phyloP scores from a whole-genome alignment of 2,888 invertebrate species.

The Sinhomidia bicolor region DNA sequence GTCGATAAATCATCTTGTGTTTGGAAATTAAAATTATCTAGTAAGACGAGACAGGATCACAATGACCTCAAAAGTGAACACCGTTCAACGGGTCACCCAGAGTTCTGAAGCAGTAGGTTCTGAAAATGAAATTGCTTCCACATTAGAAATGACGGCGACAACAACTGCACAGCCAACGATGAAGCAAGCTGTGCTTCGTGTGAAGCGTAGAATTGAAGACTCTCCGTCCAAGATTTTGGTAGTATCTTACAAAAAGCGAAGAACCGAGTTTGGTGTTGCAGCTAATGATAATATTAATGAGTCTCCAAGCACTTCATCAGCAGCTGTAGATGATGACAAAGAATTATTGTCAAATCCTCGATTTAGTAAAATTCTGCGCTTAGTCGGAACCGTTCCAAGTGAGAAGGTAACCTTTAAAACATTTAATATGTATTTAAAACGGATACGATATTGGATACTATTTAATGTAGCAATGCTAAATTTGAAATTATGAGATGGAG shows the following conservation, averaged over 20 bases:
- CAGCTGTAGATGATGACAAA: background rate
- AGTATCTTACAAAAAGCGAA: conserved; percentile 65
- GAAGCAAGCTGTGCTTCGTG: conserved; percentile 66
- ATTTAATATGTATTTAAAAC: background rate
- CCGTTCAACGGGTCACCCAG: too few relatives aligned
- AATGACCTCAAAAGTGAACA: too few relatives aligned
- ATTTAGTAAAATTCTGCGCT: conserved; percentile 57
- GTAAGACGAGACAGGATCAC: too few relatives aligned
- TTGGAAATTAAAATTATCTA: too few relatives aligned
- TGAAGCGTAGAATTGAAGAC: conserved; percentile 75
- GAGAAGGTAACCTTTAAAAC: conserved; percentile 37
- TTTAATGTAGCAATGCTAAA: too few relatives aligned
- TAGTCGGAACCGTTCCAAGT: conserved; percentile 68
- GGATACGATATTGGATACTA: too few relatives aligned
- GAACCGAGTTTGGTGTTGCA: background rate
- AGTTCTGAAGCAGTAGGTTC: too few relatives aligned
- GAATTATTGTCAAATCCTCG: background rate
- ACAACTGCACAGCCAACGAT: background rate
- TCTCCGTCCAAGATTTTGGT: conserved; percentile 72
- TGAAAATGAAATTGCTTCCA: too few relatives aligned
- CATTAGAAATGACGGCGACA: too few relatives aligned
- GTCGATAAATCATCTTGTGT: too few relatives aligned
- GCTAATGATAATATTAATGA: background rate
- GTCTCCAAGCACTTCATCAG: background rate
- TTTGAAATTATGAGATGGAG: too few relatives aligned